phyloP scores from a whole-genome alignment of 2,888 invertebrate genomes.

The Meganola albula region DNA sequence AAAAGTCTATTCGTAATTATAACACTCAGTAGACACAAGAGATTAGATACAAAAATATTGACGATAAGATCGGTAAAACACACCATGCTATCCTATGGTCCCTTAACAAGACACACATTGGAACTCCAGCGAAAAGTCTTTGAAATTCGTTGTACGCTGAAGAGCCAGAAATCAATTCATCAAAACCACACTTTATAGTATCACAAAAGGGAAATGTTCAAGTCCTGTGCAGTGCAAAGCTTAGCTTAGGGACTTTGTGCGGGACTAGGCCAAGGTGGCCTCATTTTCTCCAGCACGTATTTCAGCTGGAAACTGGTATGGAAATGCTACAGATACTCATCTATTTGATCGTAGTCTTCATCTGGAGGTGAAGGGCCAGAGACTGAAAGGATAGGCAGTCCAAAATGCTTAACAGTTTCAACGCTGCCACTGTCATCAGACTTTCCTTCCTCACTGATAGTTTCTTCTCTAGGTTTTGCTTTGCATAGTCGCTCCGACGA shows the following conservation, averaged over 20 bases:
- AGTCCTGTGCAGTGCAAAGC: conserved; percentile 41
- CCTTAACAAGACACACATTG: conserved; percentile 58
- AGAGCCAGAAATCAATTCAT: conserved; percentile 25
- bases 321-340: conserved; percentile 80
- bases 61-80: conserved; percentile 46
- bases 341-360: conserved; percentile 80
- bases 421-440: conserved; percentile 69
- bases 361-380: conserved; percentile 89
- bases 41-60: conserved; percentile 48
- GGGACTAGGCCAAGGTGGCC: conserved; percentile 65
- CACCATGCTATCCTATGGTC: conserved; percentile 62
- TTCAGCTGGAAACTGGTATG: conserved; percentile 72
- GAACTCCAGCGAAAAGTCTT: conserved; percentile 40
- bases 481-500: conserved; percentile 73
- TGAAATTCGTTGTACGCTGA: conserved; percentile 49
- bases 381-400: conserved; percentile 86
- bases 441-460: conserved; percentile 68
- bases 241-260: conserved; percentile 59
- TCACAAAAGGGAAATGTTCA: conserved; percentile 36
- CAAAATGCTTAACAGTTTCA: conserved; percentile 80
- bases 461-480: conserved; percentile 61
- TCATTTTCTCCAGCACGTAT: conserved; percentile 69
- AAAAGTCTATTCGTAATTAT: conserved; percentile 40
- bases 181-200: conserved; percentile 29
- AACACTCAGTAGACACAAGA: conserved; percentile 45